These are phyloP conservation scores for Mamestra configurata DNA, from an alignment of 1,140 invertebrate species.

Conservation along the genomic window DNA sequence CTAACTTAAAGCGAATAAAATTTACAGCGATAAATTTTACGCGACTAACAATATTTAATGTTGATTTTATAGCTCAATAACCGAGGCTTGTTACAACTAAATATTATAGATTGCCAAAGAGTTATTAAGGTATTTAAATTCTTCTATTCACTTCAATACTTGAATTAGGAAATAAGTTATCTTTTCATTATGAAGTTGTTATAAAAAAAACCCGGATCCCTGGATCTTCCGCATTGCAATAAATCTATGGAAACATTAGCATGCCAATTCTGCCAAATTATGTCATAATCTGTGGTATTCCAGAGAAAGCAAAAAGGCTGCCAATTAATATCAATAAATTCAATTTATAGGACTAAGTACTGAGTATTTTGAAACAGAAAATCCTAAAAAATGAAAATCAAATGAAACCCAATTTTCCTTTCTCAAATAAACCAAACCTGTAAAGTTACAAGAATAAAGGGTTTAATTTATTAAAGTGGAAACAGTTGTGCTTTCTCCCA, in stretches of 20 bases:
- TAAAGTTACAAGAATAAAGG: background rate
- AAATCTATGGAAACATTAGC: background rate
- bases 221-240: too few relatives aligned
- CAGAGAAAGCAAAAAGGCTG: too few relatives aligned
- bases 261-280: background rate
- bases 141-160: background rate
- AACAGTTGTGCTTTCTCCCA: conserved; percentile 17
- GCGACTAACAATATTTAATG: background rate
- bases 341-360: too few relatives aligned
- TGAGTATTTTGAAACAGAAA: too few relatives aligned
- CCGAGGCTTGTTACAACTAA: background rate
- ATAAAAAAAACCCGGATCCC: too few relatives aligned
- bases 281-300: too few relatives aligned
- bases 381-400: too few relatives aligned
- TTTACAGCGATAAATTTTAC: conserved; percentile 11
- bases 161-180: too few relatives aligned
- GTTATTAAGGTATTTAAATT: background rate
- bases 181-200: too few relatives aligned
- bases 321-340: too few relatives aligned
- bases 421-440: background rate
- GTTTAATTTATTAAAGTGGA: background rate
- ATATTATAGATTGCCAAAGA: background rate
- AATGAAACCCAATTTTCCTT: too few relatives aligned
- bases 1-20: background rate
- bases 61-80: conserved; percentile 18